Evolutionary conservation across 1,140 invertebrate species (phyloP), one percentile per base, ranked within the genome.

Genomic region (Bombus turneri): DNA sequence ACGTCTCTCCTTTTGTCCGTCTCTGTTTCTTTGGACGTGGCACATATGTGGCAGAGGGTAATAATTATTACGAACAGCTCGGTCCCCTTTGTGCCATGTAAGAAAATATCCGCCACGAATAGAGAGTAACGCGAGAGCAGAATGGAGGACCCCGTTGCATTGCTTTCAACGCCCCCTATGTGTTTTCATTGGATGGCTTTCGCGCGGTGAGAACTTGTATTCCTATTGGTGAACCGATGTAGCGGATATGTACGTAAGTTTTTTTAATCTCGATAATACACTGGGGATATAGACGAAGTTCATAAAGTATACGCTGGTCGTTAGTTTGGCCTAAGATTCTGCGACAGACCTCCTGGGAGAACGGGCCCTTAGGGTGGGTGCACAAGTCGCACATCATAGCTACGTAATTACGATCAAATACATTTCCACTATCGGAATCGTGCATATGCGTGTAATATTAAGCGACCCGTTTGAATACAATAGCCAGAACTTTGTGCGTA

Each of bases 31-130:
- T 9, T n/a, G 71, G 34, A 57, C 28, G 12, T 15, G 66, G 18
- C 28, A 18, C 53, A 76, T 59, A 39, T n/a, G 74, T 39, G 37
- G 25, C 15, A 28, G 37, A 37, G 13, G 28, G 69, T 64, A 83
- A 75, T 75, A 75, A 83, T 83, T 75, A 83, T 75, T 66, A 75
- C 57, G 31, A 69, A 68, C 76, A 74, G 57, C 41, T 34, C 43
- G 18, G 59, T 47, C 15, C 15, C 64, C 37, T 39, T 71, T 74
- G 41, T 53, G 31, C 9, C 12, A 10, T 41, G 43, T 15, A 76
- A 47, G 57, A 53, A 76, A 83, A 68, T 64, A 77, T 77, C 37
- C 15, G 15, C 31, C 43, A 13, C 9, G 43, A 53, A 22, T 74
- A 74, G 73, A 43, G 25, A 18, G 3, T 31, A 53, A 53, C 39